Conservation (phyloP, 1,140 invertebrate species). For the Drosophila bocki region DNA sequence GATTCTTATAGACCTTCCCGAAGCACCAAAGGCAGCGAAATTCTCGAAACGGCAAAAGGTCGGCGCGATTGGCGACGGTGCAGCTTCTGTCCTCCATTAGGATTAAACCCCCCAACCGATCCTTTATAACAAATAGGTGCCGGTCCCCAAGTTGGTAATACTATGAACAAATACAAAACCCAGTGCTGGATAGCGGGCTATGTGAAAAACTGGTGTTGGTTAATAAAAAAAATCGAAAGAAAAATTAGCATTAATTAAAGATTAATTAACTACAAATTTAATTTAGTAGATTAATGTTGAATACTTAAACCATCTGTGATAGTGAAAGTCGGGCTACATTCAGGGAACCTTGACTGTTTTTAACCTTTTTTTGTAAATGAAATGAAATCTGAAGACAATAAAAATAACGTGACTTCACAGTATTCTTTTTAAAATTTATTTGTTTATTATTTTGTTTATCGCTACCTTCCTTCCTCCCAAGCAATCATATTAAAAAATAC, state of each 20-base stretch:
- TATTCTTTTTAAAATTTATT: too few relatives aligned
- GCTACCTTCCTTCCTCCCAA: too few relatives aligned
- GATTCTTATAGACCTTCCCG: constrained; percentile 34
- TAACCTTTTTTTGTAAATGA: too few relatives aligned
- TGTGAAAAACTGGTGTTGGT: neutral
- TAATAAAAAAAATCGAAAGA: neutral
- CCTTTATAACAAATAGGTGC: neutral
- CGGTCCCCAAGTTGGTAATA: too few relatives aligned
- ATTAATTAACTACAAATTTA: neutral
- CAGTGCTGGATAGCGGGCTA: neutral
- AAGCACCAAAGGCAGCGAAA: constrained; percentile 30
- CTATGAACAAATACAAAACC: too few relatives aligned
- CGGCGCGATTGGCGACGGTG: constrained; percentile 1
- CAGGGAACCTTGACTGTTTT: neutral
- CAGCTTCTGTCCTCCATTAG: neutral
- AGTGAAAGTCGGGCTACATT: neutral
- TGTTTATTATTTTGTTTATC: too few relatives aligned
- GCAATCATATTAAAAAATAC: too few relatives aligned
- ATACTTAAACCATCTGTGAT: neutral
- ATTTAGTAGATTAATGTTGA: neutral
- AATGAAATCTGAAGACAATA: too few relatives aligned
- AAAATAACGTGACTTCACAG: too few relatives aligned
- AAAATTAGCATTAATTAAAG: neutral
- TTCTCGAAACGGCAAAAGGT: constrained; percentile 29
- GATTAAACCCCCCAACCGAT: neutral